These are phyloP conservation scores for Manduca sexta DNA, from an alignment of 1,140 invertebrate species.

Conservation along the genomic window DNA sequence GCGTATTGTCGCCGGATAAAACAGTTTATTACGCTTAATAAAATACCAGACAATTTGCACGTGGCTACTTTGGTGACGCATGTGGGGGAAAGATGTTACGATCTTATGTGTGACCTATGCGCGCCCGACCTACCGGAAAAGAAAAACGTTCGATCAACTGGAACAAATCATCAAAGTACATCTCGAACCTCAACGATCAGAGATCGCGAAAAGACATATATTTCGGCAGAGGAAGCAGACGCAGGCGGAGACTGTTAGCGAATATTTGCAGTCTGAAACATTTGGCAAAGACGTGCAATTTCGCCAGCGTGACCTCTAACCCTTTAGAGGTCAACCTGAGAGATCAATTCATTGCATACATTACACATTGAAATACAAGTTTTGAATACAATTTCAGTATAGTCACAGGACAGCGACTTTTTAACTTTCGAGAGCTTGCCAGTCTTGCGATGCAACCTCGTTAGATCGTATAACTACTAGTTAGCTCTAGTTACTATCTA, in stretches of 20 bases:
- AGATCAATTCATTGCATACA: no score
- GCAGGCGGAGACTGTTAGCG: neutral
- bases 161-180: neutral
- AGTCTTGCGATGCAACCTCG: no score
- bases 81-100: constrained; percentile 17
- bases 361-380: no score
- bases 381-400: no score
- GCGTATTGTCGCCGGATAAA: constrained; percentile 19
- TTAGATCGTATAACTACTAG: no score
- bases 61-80: constrained; percentile 23
- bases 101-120: constrained; percentile 27
- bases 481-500: no score
- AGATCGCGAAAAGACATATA: constrained; percentile 11
- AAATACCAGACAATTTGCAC: constrained; percentile 7
- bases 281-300: constrained; percentile 21
- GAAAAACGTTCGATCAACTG: no score
- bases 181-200: constrained; percentile 14
- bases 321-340: constrained; percentile 19
- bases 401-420: no score
- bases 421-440: no score
- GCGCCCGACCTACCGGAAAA: neutral
- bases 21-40: constrained; percentile 21
- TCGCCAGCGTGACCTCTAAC: neutral
- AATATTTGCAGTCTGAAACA: neutral
- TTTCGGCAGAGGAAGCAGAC: neutral